Conservation (phyloP, 2,113 vertebrate genomes). For the Prietella phreatophila region DNA sequence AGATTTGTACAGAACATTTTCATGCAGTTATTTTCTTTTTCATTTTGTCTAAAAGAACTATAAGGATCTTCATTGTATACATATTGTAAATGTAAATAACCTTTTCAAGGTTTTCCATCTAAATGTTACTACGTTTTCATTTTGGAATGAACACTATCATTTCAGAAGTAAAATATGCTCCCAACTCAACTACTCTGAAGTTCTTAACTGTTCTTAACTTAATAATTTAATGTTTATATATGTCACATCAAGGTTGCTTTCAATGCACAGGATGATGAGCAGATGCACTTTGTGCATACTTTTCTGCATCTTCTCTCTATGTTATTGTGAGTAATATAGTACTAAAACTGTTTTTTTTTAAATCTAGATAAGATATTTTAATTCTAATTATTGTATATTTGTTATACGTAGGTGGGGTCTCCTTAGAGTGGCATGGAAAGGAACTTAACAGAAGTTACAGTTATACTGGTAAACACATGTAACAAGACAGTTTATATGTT, state of each 20-base stretch:
- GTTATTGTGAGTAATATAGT: constrained; percentile 14
- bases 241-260: not conserved
- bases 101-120: not conserved
- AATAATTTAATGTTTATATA: not conserved
- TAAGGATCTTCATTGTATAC: not conserved
- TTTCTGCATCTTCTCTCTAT: not conserved
- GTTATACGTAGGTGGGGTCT: not conserved
- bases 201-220: not conserved
- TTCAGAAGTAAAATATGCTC: not conserved
- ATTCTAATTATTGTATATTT: not conserved
- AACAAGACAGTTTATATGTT: not conserved
- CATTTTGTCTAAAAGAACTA: not conserved
- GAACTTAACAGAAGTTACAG: constrained; percentile 12
- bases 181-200: not conserved
- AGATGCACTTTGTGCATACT: not conserved
- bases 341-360: not conserved
- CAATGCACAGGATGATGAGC: constrained; percentile 6
- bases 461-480: constrained; percentile 22
- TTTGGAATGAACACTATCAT: not conserved
- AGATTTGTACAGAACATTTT: not conserved
- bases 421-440: not conserved
- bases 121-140: not conserved
- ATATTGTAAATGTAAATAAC: not conserved
- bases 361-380: not conserved
- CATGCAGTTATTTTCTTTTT: not conserved